phyloP scores from a whole-genome alignment of 2,113 vertebrate species.

The Accipiter virgatus region DNA sequence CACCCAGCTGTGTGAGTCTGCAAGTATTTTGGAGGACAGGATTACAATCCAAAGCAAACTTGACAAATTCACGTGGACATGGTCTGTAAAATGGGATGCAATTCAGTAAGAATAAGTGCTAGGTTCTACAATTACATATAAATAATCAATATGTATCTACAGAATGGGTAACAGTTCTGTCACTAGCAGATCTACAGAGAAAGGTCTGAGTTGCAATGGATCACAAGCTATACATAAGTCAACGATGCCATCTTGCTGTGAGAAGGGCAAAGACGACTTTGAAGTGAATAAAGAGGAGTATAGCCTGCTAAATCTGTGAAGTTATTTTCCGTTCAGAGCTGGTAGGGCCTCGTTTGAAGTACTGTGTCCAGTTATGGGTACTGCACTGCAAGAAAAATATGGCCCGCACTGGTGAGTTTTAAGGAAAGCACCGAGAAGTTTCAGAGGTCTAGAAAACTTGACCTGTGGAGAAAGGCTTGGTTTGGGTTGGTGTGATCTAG shows the following conservation, averaged over 20 bases:
- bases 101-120: neutral
- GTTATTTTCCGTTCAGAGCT: neutral
- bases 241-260: constrained; percentile 59
- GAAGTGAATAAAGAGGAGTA: neutral
- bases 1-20: neutral
- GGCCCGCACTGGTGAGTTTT: neutral
- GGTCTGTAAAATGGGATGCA: neutral
- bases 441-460: neutral
- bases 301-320: neutral
- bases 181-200: neutral
- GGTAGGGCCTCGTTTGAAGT: neutral
- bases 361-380: neutral
- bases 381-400: neutral
- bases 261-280: neutral
- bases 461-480: neutral
- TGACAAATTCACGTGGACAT: neutral
- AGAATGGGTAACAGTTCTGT: neutral
- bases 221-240: neutral
- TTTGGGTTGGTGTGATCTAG: neutral
- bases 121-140: neutral
- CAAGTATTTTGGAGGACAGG: neutral
- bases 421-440: neutral
- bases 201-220: neutral
- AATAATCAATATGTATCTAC: neutral
- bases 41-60: neutral